These are phyloP conservation scores for Latrodectus geometricus DNA, from an alignment of 1,140 invertebrate species.

Conservation along the genomic window DNA sequence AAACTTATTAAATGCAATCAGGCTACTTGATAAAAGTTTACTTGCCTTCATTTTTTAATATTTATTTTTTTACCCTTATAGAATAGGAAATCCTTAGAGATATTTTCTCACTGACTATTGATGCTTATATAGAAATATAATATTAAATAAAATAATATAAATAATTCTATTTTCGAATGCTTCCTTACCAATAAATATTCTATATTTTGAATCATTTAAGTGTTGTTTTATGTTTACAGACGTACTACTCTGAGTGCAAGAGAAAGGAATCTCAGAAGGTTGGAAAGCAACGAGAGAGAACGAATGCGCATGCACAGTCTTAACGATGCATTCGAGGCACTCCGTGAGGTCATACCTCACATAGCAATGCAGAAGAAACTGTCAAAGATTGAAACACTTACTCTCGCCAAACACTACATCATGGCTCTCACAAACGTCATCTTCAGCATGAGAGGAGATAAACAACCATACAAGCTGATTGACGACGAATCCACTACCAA, in stretches of 20 bases:
- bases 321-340: slow-evolving; percentile 88
- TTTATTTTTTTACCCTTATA: no score
- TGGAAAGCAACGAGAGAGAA: slow-evolving; percentile 89
- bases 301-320: slow-evolving; percentile 88
- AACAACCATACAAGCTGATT: slow-evolving; percentile 72
- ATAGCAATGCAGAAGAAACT: slow-evolving; percentile 85
- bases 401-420: slow-evolving; percentile 89
- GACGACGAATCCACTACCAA: not conserved
- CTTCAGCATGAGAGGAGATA: slow-evolving; percentile 81
- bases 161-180: no score
- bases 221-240: not conserved
- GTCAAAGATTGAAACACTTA: slow-evolving; percentile 87
- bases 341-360: slow-evolving; percentile 87
- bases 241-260: slow-evolving; percentile 76
- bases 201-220: no score
- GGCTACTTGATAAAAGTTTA: no score
- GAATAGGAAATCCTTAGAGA: no score
- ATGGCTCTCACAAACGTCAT: slow-evolving; percentile 89
- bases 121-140: no score
- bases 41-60: no score
- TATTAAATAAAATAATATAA: no score
- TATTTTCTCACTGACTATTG: no score
- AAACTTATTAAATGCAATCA: no score
- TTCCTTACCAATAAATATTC: no score
- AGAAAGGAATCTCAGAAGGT: slow-evolving; percentile 81